Conservation (phyloP, 2,797 vertebrate species). For the Coendou prehensilis region DNA sequence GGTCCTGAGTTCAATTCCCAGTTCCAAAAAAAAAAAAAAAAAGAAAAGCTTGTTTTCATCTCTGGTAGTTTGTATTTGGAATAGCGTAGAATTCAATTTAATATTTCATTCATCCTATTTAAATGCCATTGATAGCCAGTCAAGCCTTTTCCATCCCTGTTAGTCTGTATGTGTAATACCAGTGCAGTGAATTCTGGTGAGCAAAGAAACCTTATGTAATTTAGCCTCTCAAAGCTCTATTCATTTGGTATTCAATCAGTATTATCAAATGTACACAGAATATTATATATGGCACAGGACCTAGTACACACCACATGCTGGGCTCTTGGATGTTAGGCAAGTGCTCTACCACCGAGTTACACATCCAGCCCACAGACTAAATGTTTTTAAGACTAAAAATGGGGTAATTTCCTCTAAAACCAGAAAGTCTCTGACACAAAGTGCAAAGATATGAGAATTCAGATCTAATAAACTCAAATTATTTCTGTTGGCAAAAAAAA, state of each 20-base stretch:
- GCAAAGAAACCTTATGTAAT: not conserved
- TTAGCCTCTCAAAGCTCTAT: not conserved
- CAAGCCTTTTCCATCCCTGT: not conserved
- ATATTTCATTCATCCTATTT: not conserved
- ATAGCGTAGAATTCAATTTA: not conserved
- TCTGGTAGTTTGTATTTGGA: not conserved
- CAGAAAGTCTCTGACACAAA: not conserved
- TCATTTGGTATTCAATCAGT: not conserved
- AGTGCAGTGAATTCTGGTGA: conserved; percentile 36
- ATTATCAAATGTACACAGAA: not conserved
- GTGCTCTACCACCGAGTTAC: not conserved
- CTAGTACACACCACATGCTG: not conserved
- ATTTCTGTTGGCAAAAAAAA: conserved; percentile 13
- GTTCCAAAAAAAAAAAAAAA: too few relatives aligned
- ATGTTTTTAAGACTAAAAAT: not conserved
- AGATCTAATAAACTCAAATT: conserved; percentile 16
- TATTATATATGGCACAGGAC: not conserved
- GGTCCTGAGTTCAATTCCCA: too few relatives aligned
- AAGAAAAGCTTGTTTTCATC: not conserved
- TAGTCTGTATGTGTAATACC: not conserved
- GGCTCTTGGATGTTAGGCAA: not conserved
- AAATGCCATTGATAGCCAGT: not conserved
- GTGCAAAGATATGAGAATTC: conserved; percentile 1
- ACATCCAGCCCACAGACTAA: too few relatives aligned
- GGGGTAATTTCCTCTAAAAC: conserved; percentile 34